Base-by-base conservation (phyloP, 1,140 invertebrate genomes). In the Drosophila tsacasi region DNA sequence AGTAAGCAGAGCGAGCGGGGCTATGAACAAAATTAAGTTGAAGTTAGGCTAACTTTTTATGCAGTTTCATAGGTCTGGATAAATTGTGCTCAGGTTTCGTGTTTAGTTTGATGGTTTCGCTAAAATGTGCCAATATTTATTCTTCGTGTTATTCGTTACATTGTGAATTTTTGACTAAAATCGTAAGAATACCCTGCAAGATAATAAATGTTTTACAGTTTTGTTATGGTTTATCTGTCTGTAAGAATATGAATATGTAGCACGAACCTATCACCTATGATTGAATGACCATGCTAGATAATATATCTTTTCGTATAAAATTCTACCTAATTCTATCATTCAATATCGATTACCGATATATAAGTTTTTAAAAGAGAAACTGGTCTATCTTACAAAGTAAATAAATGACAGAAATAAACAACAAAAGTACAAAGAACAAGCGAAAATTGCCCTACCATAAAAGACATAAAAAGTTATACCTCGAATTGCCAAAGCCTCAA, bases 401-500 rank as follows among this genome's bases (percentile, higher is more conserved):
- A 47, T 64, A n/a, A 6, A 21, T 21, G 13, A 2, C 19, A 32
- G 25, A 77, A 60, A 49, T 13, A 25, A 40, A 42, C 37, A 69
- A 52, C 12, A 67, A 54, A 42, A 55, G 19, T 46, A 27, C 12
- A 37, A 27, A 39, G 37, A 58, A 49, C 12, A 44, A 39, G 12
- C 49, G 40, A 44, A 62, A 77, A 69, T 55, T 60, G 39, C n/a
- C 21, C n/a, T 32, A 5, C 47, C 66, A 79, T 72, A 79, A 79
- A 79, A 79, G 49, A 50, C 49, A 69, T 66, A 68, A 73, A 79
- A 79, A 79, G 60, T 58, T 69, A 21, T n/a, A 21, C 25, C 19
- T 35, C 59, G 32, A 64, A 46, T 63, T 50, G 76, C 52, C 32
- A 64, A 79, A 71, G 66, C 66, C 27, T 23, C 63, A 79, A 79